Evolutionary conservation across 1,140 invertebrate species (phyloP).

Genomic region (Thaumetopoea pityocampa): DNA sequence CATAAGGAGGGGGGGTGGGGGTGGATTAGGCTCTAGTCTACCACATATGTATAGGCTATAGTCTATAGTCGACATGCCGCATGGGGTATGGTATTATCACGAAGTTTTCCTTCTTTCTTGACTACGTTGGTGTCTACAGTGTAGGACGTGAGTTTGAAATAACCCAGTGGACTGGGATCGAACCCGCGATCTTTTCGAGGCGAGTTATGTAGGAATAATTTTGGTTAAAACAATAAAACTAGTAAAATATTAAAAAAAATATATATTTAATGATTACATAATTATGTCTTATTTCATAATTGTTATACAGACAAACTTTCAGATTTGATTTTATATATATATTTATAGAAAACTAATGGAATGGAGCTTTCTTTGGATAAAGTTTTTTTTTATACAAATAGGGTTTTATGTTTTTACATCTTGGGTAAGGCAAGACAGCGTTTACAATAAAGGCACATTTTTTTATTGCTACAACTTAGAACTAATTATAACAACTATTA

Average conservation of each 20-base stretch:
- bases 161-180: no score
- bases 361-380: conserved; percentile 41
- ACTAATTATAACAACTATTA: conserved; percentile 6
- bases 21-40: no score
- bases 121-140: no score
- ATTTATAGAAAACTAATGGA: conserved; percentile 8
- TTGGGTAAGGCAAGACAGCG: conserved; percentile 42
- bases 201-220: no score
- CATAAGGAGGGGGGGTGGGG: no score
- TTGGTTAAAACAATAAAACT: background rate
- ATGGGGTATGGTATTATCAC: no score
- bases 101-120: no score
- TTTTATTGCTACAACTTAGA: conserved; percentile 27
- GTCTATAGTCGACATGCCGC: no score
- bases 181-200: no score
- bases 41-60: no score
- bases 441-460: conserved; percentile 37
- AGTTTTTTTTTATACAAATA: conserved; percentile 23
- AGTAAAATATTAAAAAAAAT: conserved; percentile 16
- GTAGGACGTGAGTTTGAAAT: no score
- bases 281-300: conserved; percentile 15
- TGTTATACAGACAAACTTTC: conserved; percentile 10
- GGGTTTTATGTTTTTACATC: conserved; percentile 16
- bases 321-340: conserved; percentile 4
- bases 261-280: conserved; percentile 21